These are phyloP conservation scores for Tachysurus vachellii DNA, from an alignment of 2,113 vertebrate species.

Conservation along the genomic window DNA sequence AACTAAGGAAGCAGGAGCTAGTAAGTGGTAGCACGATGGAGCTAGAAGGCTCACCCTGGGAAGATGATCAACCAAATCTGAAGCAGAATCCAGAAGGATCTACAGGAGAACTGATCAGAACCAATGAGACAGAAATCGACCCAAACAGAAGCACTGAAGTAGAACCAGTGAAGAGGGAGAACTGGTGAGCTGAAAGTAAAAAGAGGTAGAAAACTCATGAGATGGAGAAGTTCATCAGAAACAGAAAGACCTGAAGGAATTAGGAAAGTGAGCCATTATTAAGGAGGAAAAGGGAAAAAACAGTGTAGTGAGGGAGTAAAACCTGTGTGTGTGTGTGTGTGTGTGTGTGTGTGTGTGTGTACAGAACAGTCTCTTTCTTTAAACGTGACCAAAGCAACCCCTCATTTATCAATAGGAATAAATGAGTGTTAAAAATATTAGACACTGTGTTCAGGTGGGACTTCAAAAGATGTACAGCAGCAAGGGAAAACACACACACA, in stretches of 20 bases:
- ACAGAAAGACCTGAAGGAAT: neutral
- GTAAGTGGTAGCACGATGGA: neutral
- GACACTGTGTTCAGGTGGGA: neutral
- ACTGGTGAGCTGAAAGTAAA: neutral
- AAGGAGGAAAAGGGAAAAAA: neutral
- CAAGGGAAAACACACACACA: neutral
- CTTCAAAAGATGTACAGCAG: neutral
- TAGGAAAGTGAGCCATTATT: neutral
- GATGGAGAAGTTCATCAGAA: neutral
- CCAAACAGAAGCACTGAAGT: neutral
- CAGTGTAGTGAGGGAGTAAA: neutral
- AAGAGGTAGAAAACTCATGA: neutral
- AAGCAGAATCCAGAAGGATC: neutral
- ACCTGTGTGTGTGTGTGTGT: neutral
- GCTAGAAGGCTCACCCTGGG: neutral
- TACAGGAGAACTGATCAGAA: neutral
- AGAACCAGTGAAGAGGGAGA: neutral
- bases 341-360: neutral
- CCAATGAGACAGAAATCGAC: neutral
- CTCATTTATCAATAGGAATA: slow-evolving; percentile 10
- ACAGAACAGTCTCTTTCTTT: neutral
- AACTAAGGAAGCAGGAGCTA: neutral
- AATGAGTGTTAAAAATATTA: slow-evolving; percentile 20
- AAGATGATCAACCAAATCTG: neutral
- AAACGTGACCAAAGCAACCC: neutral